Base-by-base conservation (phyloP, 2,113 vertebrate genomes). In the Dipodomys spectabilis region DNA sequence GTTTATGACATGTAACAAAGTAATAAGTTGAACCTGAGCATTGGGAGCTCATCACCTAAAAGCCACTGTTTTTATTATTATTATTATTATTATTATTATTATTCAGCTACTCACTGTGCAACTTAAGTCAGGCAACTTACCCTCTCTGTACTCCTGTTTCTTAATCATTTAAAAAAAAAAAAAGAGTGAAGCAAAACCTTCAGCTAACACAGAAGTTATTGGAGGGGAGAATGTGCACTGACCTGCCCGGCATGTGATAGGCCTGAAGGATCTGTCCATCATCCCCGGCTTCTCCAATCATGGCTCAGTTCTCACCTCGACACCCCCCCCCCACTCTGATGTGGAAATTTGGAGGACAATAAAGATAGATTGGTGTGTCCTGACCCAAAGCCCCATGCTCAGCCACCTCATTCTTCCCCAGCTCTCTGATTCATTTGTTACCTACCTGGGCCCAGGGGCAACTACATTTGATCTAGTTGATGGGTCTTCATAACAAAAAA, bases 171-270 rank as follows among this genome's bases (percentile, higher is more conserved):
- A 57, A 57, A 13, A 53, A 13, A 53, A 53, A n/a, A 64, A 91
- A 30, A 74, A 20, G 5, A 3, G 18, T 8, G 12, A 7, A 30
- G 53, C 32, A 30, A 25, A 67, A 20, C 5, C 5, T 39, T 6
- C 45, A 32, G 19, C 32, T 62, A 25, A 22, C 53, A 32, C 16
- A 35, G 22, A 39, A 39, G 2, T 22, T 8, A 1, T 6, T 3
- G 6, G 2, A 8, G 13, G 23, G 22, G 62, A 27, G 39, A 28
- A 7, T 12, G 20, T 30, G 2, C 0, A 30, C 1, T 64, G 62
- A 27, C 27, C 44, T 10, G 15, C 73, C 72, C 53, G 53, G 57
- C 32, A 15, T 49, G 44, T 28, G 20, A 28, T 7, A 23, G 11
- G n/a, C 23, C 71, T 18, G 7, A 13, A 3, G 53, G 53, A 16